Evolutionary conservation across 2,888 invertebrate species (phyloP).

Genomic region (Melanostoma scalare): DNA sequence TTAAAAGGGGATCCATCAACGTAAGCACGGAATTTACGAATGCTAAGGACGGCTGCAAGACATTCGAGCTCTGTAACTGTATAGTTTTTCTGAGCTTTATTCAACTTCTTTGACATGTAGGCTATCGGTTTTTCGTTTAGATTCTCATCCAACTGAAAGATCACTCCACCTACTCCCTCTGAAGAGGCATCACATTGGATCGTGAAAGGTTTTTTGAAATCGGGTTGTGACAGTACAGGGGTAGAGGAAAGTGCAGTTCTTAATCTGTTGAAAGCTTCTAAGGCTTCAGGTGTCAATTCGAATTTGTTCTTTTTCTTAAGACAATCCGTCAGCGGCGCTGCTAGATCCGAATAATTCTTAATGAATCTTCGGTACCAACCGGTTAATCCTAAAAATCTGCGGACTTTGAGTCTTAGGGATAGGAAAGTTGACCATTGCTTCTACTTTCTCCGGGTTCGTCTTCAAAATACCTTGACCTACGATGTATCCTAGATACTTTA

Average conservation of each 20-base stretch:
- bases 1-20: conserved; percentile 8
- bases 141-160: conserved; percentile 7
- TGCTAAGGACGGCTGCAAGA: no score
- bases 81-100: neutral
- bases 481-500: neutral
- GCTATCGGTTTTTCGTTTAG: neutral
- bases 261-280: no score
- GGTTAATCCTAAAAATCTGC: conserved; percentile 5
- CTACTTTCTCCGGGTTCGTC: conserved; percentile 5
- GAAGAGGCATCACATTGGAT: neutral
- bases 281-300: neutral
- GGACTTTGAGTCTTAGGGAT: neutral
- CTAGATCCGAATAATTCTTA: no score
- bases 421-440: conserved; percentile 1
- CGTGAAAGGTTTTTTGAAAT: neutral
- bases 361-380: no score
- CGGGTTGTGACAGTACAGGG: conserved; percentile 1
- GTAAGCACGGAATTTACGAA: neutral
- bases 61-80: no score
- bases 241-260: conserved; percentile 8
- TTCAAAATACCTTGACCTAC: neutral
- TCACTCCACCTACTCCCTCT: neutral
- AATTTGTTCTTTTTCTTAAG: conserved; percentile 4
- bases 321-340: neutral
- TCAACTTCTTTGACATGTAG: conserved; percentile 1